phyloP scores from a whole-genome alignment of 2,113 vertebrate species.

The Eubucco bourcierii region DNA sequence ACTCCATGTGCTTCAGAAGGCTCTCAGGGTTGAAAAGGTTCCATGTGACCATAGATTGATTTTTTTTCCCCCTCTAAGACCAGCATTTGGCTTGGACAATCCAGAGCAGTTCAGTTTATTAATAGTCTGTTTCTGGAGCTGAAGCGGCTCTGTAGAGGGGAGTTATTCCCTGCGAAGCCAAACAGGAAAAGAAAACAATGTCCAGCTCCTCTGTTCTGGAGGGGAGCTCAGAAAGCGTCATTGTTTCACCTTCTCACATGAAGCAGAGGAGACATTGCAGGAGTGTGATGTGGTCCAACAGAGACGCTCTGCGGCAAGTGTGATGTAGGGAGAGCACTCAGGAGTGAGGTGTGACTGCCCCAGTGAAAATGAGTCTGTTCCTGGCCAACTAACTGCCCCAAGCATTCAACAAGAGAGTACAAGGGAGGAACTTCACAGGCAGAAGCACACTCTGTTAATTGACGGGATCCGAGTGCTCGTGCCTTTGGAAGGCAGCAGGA shows the following conservation, averaged over 20 bases:
- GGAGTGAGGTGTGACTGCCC: neutral
- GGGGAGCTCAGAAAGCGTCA: neutral
- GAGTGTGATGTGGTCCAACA: neutral
- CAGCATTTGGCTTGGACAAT: neutral
- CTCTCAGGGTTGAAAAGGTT: neutral
- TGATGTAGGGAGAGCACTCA: neutral
- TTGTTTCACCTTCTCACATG: neutral
- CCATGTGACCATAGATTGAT: neutral
- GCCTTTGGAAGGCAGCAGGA: neutral
- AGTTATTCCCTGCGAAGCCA: slow-evolving; percentile 34
- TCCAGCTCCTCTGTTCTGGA: neutral
- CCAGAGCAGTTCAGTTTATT: slow-evolving; percentile 27
- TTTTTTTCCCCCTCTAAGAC: neutral
- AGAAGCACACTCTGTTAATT: neutral
- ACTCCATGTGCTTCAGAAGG: neutral
- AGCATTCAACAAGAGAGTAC: neutral
- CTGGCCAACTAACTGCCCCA: neutral
- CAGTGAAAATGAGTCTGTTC: neutral
- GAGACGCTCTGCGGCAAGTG: neutral
- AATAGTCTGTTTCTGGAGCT: slow-evolving; percentile 51
- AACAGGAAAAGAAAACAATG: slow-evolving; percentile 64
- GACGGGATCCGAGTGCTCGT: neutral
- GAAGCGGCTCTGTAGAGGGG: slow-evolving; percentile 2
- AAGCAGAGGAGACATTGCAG: neutral
- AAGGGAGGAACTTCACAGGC: neutral